Base-by-base conservation (phyloP, 2,113 vertebrate species). In the Saimiri boliviensis region DNA sequence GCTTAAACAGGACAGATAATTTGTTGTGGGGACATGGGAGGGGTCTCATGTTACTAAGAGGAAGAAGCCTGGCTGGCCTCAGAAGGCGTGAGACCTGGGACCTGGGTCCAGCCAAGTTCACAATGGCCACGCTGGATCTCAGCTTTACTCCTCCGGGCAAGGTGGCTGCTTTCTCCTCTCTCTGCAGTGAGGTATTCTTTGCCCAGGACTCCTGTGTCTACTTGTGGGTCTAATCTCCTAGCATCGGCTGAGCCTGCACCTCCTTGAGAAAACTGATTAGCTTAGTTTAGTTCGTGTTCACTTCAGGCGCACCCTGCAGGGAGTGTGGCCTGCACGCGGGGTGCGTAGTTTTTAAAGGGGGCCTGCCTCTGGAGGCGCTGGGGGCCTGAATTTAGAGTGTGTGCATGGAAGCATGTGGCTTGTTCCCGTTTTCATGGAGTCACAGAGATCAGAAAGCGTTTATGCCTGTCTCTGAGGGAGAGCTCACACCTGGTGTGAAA, bases 331-430 rank as follows among this genome's bases (percentile, higher is more conserved):
- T 25, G 14, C 11, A 45, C 37, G 0, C 19, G 35, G 23, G 40
- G 27, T 0, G 1, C 40, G 25, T 35, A 9, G 40, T 32, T 58
- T 13, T 8, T 35, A 58, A 40, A 27, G 35, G 79, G n/a, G 37
- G 4, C 5, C 2, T 9, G 49, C 40, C 23, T 27, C 11, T 0
- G 13, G 1, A 30, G 45, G 30, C 1, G 2, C 56, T 0, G 20
- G 37, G 27, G 4, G 2, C 42, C 11, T 27, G 66, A 4, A 0
- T 76, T 49, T 13, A 35, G 7, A 16, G n/a, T 12, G 0, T 17
- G 21, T 10, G 19, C 14, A 20, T 14, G 77, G 25, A 42, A 42
- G 23, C 25, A 1, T 8, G 0, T 25, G 25, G 49, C 16, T 32
- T 32, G 35, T 68, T 52, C 40, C 56, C 37, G 2, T 42, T 45